Base-by-base conservation (phyloP, 1,140 invertebrate species). In the Drosophila arizonae region DNA sequence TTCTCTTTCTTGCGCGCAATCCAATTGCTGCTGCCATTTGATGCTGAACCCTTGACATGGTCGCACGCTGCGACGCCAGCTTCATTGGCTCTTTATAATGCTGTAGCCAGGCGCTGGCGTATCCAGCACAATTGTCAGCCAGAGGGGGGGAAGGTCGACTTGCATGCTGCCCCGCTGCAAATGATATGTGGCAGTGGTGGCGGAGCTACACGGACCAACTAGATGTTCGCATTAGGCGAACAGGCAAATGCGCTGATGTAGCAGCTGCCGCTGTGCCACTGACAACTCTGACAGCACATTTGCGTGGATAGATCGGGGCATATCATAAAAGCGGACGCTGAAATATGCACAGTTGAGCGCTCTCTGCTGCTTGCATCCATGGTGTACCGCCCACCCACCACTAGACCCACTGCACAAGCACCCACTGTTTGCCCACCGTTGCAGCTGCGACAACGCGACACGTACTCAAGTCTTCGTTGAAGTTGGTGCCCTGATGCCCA, bases 381-480 rank as follows among this genome's bases (percentile, higher is more conserved):
- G 26, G 26, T 26, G 13, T 3, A 24, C 21, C 21, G 2, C 1
- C 21, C 21, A 24, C 21, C 21, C 21, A 24, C 43, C 57, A 60
- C 43, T 33, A 43, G 30, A 17, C 2, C 41, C 26, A 46, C 6
- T 21, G 3, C 43, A 11, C 6, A 17, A 46, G 8, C 43, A 46
- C 15, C 43, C 15, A 17, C 43, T 6, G 43, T 15, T 46, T 8
- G 56, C n/a, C 30, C 51, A 50, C 26, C 39, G 50, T 41, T 43
- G 50, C 65, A 60, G 50, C 64, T 65, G 26, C 62, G 52, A 26
- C 71, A 56, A 26, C 71, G 73, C 58, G 75, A 69, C 73, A 64
- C 71, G 71, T 66, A 72, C 71, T 66, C 67, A 69, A 81, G 75
- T 81, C 62, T 66, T 55, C 65, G 36, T 43, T 78, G 71, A 85